phyloP scores from a whole-genome alignment of 2,888 invertebrate species.

The Leucania comma region DNA sequence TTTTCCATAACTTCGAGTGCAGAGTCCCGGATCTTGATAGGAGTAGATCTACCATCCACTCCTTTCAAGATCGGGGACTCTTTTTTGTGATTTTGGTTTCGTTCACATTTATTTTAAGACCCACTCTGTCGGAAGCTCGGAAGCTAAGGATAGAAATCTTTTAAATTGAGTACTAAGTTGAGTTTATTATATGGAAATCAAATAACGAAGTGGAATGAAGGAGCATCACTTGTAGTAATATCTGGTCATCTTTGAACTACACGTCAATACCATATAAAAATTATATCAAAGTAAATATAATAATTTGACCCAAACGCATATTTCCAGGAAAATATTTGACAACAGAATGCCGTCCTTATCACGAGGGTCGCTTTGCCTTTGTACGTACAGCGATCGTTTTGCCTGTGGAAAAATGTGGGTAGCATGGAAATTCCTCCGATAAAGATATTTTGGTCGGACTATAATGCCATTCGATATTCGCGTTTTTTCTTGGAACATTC shows the following conservation, averaged over 20 bases:
- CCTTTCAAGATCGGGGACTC: too few relatives aligned
- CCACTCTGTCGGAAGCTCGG: too few relatives aligned
- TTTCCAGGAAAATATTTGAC: slow-evolving; percentile 53
- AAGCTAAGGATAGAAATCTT: too few relatives aligned
- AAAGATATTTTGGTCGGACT: slow-evolving; percentile 55
- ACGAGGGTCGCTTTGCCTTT: slow-evolving; percentile 58
- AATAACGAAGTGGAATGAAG: neutral
- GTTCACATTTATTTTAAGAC: too few relatives aligned
- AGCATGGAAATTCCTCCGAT: slow-evolving; percentile 53
- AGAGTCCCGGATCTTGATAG: too few relatives aligned
- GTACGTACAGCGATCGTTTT: slow-evolving; percentile 48
- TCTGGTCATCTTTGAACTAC: neutral
- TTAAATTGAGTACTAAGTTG: neutral
- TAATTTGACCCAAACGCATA: slow-evolving; percentile 39
- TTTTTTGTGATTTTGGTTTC: too few relatives aligned
- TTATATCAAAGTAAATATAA: slow-evolving; percentile 30
- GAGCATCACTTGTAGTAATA: too few relatives aligned
- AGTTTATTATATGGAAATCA: neutral
- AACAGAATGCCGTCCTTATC: slow-evolving; percentile 51
- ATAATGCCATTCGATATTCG: slow-evolving; percentile 38
- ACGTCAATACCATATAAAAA: neutral
- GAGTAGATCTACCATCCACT: too few relatives aligned
- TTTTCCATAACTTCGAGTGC: too few relatives aligned
- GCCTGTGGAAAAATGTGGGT: slow-evolving; percentile 51
- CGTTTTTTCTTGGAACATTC: slow-evolving; percentile 17